A percentile compares a stretch with the other conserved stretches of the same genome.
Evolutionary conservation across 2,113 vertebrate species (phyloP).

Genomic region (Rutilus rutilus): DNA sequence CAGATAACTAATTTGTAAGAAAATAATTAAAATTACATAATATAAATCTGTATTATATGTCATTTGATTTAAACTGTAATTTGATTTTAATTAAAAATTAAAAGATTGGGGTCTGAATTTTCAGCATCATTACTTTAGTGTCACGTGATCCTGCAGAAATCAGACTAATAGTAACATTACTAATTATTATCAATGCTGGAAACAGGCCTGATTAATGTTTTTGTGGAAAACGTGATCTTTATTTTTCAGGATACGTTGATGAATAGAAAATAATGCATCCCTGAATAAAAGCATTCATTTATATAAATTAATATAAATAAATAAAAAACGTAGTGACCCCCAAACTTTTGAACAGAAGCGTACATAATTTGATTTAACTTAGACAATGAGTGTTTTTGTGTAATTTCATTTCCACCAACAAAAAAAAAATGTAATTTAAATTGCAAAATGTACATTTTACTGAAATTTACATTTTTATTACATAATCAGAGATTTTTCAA

Average conservation of each 20-base stretch:
- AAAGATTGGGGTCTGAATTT: neutral
- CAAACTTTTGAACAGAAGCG: too few species aligned
- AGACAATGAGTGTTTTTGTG: neutral
- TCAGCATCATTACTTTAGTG: neutral
- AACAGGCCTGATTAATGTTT: neutral
- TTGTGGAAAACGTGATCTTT: neutral
- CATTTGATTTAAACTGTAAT: neutral
- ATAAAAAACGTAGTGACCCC: neutral
- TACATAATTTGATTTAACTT: too few species aligned
- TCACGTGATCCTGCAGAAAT: neutral
- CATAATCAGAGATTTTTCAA: neutral
- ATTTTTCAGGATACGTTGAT: neutral
- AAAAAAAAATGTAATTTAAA: too few species aligned
- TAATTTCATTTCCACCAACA: neutral
- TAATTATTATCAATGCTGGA: neutral
- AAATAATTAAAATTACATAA: neutral
- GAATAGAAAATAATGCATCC: neutral
- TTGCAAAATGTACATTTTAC: neutral
- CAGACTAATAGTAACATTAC: neutral
- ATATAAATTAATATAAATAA: neutral
- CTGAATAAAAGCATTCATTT: neutral
- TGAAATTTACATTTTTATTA: neutral
- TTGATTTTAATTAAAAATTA: too few species aligned
- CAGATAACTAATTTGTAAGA: too few species aligned
- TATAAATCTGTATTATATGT: neutral